Evolutionary conservation across 2,113 vertebrate species (phyloP), one percentile per base, ranked within the genome.

Genomic region (Silurus glanis): DNA sequence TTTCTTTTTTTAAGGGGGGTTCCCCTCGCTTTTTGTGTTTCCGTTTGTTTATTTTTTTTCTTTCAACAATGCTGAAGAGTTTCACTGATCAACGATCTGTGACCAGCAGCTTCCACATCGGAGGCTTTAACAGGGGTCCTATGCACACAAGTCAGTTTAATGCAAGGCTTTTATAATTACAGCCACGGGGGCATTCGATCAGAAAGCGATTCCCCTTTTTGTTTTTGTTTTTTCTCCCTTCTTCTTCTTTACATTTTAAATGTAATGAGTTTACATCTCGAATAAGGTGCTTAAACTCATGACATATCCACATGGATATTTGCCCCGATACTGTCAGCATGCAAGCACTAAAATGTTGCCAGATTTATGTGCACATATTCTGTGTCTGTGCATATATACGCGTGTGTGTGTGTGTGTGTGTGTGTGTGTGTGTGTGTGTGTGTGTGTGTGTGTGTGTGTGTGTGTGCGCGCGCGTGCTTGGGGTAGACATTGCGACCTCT

Each of bases 51-150:
- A 17, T 25, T 14, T 17, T 25, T 16, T 25, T 76, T 28, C 16
- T 6, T 19, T 3, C 75, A 91, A 84, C 91, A 84, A 91, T 91
- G 87, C 87, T 89, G 87, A 84, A 88, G 90, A 82, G 90, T 92
- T 91, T 86, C 83, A 82, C 82, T 58, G 25, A 75, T 82, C 80
- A 75, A 79, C 9, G 5, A 45, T 12, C 62, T 16, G 64, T 59
- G 59, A 51, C 61, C 80, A 51, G 58, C 84, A 53, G 84, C 87
- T 88, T 69, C 64, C 9, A 45, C 55, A 61, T 16, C 45, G 5
- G 45, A 19, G 45, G 56, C 69, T 49, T 49, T 71, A 28, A 53
- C 23, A 82, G 79, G 25, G 28, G 45, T 74, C 66, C 79, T 59
- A 84, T 84, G 83, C 55, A 75, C 66, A 58, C 85, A 58, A 37